Percentiles rank a stretch among this genome's conserved stretches.
Conservation (phyloP, 2,888 invertebrate species). For the Dyspetes luteomarginatus region DNA sequence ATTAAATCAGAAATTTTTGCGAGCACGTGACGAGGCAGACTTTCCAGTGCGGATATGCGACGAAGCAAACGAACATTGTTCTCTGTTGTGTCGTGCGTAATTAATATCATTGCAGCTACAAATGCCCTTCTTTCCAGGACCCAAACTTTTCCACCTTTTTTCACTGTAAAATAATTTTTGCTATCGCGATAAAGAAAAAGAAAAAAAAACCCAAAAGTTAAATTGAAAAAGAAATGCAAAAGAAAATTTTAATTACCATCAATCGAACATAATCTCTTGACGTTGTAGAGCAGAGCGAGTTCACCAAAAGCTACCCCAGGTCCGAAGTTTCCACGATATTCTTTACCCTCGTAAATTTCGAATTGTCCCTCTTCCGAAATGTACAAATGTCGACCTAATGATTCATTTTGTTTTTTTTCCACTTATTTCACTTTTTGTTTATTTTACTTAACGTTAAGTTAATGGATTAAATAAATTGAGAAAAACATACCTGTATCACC, state of each 20-base stretch:
- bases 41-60: constrained; percentile 90
- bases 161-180: constrained; percentile 84
- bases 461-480: background rate
- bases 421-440: background rate
- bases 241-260: constrained; percentile 86
- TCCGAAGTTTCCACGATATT: constrained; percentile 90
- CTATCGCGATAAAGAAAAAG: too few relatives aligned
- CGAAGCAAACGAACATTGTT: constrained; percentile 92
- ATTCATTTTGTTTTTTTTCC: background rate
- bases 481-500: constrained; percentile 87
- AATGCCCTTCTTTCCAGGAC: constrained; percentile 93
- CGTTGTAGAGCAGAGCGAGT: constrained; percentile 96
- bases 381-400: constrained; percentile 90
- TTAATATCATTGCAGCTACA: constrained; percentile 93
- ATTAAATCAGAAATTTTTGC: constrained; percentile 93
- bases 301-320: constrained; percentile 94
- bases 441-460: background rate
- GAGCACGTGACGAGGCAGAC: constrained; percentile 85
- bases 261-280: constrained; percentile 93
- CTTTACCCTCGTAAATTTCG: constrained; percentile 91
- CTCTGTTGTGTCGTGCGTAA: constrained; percentile 90
- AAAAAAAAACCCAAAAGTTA: background rate
- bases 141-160: constrained; percentile 93
- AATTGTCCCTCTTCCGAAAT: constrained; percentile 93
- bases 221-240: constrained; percentile 7